A percentile compares a stretch with the other conserved stretches of the same genome.
These are phyloP conservation scores for Caenorhabditis wallacei DNA, from an alignment of 2,888 invertebrate genomes.

Conservation along the genomic window DNA sequence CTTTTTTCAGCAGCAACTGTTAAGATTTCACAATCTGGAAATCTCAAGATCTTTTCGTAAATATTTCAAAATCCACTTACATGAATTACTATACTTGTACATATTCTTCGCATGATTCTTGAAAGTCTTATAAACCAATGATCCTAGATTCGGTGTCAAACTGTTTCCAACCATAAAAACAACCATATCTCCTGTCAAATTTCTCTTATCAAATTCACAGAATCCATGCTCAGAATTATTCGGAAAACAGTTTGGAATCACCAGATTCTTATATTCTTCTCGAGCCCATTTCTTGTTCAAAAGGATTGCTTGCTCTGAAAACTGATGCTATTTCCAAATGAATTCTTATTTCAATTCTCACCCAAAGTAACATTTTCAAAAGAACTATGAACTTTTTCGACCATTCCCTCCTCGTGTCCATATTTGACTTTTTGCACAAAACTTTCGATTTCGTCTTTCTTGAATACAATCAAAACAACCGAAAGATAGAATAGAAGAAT, in stretches of 20 bases:
- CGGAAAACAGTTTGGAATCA: conserved; percentile 64
- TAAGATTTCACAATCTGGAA: conserved; percentile 67
- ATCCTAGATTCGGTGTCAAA: conserved; percentile 61
- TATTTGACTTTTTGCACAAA: conserved; percentile 40
- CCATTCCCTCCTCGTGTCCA: conserved; percentile 42
- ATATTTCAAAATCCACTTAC: conserved; percentile 27
- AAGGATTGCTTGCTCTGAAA: conserved; percentile 61
- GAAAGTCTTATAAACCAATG: conserved; percentile 62
- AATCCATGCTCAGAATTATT: conserved; percentile 67
- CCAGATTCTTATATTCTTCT: conserved; percentile 61
- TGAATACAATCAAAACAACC: conserved; percentile 24
- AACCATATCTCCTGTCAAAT: conserved; percentile 53
- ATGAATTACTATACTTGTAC: conserved; percentile 64
- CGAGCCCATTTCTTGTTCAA: conserved; percentile 66
- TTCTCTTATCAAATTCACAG: conserved; percentile 57
- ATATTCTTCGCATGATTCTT: conserved; percentile 58
- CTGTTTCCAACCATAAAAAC: conserved; percentile 68
- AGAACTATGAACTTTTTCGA: conserved; percentile 12
- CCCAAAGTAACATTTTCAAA: conserved; percentile 60
- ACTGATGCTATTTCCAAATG: background rate
- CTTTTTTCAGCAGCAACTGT: conserved; percentile 20
- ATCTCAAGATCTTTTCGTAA: background rate
- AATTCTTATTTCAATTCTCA: background rate
- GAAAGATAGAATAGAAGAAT: conserved; percentile 48
- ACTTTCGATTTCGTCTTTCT: conserved; percentile 6